These are phyloP conservation scores for Todiramphus saurophagus DNA, from an alignment of 2,113 vertebrate species.

Conservation along the genomic window DNA sequence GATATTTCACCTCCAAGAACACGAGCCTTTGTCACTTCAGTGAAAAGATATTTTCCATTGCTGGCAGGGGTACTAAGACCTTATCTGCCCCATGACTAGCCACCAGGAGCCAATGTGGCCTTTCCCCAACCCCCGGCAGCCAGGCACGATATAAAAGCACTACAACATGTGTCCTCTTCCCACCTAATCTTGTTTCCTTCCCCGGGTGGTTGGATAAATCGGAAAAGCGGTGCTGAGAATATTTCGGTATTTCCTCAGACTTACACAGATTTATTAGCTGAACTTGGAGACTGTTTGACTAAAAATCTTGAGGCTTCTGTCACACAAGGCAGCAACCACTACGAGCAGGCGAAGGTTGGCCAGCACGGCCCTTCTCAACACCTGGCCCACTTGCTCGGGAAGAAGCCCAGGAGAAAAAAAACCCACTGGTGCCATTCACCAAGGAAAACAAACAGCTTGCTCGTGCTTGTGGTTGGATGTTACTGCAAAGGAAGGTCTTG, in stretches of 20 bases:
- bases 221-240: not conserved
- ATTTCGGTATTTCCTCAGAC: not conserved
- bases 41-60: not conserved
- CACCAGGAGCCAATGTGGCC: not conserved
- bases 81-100: not conserved
- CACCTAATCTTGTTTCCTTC: not conserved
- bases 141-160: not conserved
- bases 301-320: not conserved
- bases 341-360: not conserved
- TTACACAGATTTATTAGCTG: not conserved
- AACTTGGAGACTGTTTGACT: not conserved
- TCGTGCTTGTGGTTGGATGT: not conserved
- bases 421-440: not conserved
- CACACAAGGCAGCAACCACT: not conserved
- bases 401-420: not conserved
- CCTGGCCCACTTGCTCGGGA: not conserved
- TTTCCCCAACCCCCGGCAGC: not conserved
- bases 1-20: constrained; percentile 64
- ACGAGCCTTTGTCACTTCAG: not conserved
- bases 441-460: not conserved
- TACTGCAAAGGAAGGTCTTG: not conserved
- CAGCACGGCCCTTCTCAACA: not conserved
- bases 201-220: not conserved
- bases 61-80: not conserved
- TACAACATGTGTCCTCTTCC: not conserved